Evolutionary conservation across 1,140 invertebrate species (phyloP), one percentile per base, ranked within the genome.

Genomic region (Sipha flava): DNA sequence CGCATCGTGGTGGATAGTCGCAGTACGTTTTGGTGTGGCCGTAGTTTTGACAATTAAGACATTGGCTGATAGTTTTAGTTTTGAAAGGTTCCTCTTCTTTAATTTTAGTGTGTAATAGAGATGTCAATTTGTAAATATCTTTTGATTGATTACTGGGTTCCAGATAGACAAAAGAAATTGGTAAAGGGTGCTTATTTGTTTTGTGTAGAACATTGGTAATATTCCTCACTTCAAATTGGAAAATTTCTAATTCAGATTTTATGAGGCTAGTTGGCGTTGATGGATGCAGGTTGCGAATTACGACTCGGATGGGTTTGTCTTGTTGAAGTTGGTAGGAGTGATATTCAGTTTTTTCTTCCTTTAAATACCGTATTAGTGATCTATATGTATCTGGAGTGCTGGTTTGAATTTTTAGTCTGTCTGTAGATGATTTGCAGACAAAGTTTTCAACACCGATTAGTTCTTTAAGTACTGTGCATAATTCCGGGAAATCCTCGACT

Each of bases 311-410:
- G 12, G 82, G 80, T 83, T 82, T 83, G 80, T 85, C 82, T 80
- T 84, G 79, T 81, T 84, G 84, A 5, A 84, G 81, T 77, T 83
- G 82, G 79, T 85, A 84, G 1, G 83, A 85, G 49, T 85, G 84
- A 5, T 10, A 40, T n/a, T 37, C n/a, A 2, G 34, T 40, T 70
- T 31, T 21, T 52, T 52, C 16, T 21, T 52, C 49, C 49, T 52
- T 52, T 16, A 52, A 21, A 21, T n/a, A 52, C 16, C 21, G 6
- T 52, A 18, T 16, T 52, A 52, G 47, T 21, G 12, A 52, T 18
- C 47, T 52, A 52, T 52, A 52, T 52, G 47, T 16, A 52, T 52
- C 47, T 52, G 47, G 47, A 52, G 47, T 52, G 47, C 47, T 52
- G 16, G 47, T 52, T 52, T 52, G 47, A 52, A 52, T 52, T 52